Base-by-base conservation (phyloP, 2,888 invertebrate genomes). In the Drosophila birchii region DNA sequence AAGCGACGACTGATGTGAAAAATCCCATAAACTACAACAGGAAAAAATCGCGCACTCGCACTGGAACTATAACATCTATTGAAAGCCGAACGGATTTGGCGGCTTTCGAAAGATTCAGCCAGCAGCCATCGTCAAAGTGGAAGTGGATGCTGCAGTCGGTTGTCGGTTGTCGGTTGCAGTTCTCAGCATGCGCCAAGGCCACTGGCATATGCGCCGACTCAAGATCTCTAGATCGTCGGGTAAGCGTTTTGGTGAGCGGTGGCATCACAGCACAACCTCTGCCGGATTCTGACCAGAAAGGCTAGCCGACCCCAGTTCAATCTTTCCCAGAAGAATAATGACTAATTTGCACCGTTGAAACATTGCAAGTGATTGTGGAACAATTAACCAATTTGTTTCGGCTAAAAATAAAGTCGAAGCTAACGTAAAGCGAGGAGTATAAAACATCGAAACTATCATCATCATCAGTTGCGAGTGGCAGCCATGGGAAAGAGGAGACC, bases 171-270 rank as follows among this genome's bases (percentile, higher is more conserved):
- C 47, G 55, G 81, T 34, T 69, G 79, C 47, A 56, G 70, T 85
- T 89, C 84, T 85, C 84, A 88, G 90, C 88, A 49, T 71, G 88
- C 86, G 78, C 88, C 84, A 85, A 85, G 84, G 84, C 84, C 90
- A 88, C 75, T 86, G 75, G 67, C 88, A 74, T 45, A 61, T 39
- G 26, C 49, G 32, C 39, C 45, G 18, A 16, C 45, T 32, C 66
- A 44, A 56, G 57, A 71, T 71, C 39, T 68, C 9, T 23, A 26
- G 44, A 41, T 47, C 16, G 51, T 47, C 16, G 51, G 45, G 29
- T 47, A 64, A 64, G 39, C 66, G 49, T 63, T 63, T 86, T 78
- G 68, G 87, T 86, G 83, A 83, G 75, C 62, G 86, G 88, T 62
- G 61, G 67, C 68, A 53, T 70, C 49, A 47, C 68, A 53, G 39